phyloP scores from a whole-genome alignment of 2,888 invertebrate genomes.

The Oithona nana region DNA sequence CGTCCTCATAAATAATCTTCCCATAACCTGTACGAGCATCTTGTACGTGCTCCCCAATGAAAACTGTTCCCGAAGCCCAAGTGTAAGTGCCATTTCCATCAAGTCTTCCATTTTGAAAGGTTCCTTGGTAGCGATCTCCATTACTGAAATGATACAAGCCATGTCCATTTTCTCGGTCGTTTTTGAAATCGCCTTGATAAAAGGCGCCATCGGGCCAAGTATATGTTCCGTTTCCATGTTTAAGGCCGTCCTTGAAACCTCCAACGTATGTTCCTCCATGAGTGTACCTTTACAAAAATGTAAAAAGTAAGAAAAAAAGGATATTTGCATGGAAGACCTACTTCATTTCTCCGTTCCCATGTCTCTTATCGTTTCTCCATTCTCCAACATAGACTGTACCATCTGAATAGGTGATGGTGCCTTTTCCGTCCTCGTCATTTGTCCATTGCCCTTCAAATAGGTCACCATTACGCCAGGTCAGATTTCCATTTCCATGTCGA shows the following conservation, averaged over 20 bases:
- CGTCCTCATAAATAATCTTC: slow-evolving; percentile 6
- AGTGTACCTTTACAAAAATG: too few species aligned
- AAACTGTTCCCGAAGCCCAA: slow-evolving; percentile 1
- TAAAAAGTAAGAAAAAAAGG: too few species aligned
- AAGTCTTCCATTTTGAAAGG: slow-evolving; percentile 1
- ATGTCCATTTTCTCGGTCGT: not conserved
- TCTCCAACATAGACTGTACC: not conserved
- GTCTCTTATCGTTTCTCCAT: not conserved
- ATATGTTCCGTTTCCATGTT: not conserved
- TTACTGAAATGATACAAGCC: slow-evolving; percentile 2
- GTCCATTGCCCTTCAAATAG: not conserved
- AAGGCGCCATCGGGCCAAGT: not conserved
- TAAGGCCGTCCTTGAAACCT: not conserved
- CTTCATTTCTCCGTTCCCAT: not conserved
- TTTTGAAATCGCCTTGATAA: not conserved
- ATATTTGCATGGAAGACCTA: not conserved
- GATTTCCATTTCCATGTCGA: not conserved
- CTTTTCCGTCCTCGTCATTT: not conserved
- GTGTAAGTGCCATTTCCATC: slow-evolving; percentile 11
- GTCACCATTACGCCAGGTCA: not conserved
- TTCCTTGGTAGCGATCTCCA: slow-evolving; percentile 2
- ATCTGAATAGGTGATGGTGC: slow-evolving; percentile 4
- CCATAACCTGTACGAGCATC: slow-evolving; percentile 11
- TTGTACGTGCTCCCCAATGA: not conserved
- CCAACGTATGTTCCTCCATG: not conserved